Evolutionary conservation across 2,113 vertebrate species (phyloP), one percentile per base, ranked within the genome.

Genomic region (Pangasianodon hypophthalmus): DNA sequence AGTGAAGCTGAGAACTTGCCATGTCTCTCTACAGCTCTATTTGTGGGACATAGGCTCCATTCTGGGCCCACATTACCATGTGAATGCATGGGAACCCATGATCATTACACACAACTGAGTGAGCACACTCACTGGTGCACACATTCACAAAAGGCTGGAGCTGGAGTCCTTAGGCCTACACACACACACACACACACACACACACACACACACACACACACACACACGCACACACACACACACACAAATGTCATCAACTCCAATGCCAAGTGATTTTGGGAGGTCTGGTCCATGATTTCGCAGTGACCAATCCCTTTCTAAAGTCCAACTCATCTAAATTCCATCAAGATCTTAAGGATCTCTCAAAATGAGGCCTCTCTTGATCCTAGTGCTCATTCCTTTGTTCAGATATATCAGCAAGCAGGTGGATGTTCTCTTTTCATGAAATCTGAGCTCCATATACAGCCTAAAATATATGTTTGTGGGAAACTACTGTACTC

Each of bases 11-110:
- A 91, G 73, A 92, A 91, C 91, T 93, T 90, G 92, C 88, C 87
- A 87, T 26, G 73, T 85, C 75, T 75, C 83, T 93, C 90, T 46
- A 6, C 86, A 89, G 88, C 69, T 90, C 71, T 79, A 92, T 90
- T 87, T 88, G 50, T n/a, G 19, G 69, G 41, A 81, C 90, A 93
- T 79, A 94, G 89, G 84, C 92, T 90, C 93, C 91, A 94, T 94
- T 95, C 93, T 95, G 89, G 67, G 89, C 88, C 92, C 87, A 77
- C 90, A 95, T 96, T 96, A 95, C 92, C 96, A 96, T 96, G 93
- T 96, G 94, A 96, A 96, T 92, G 91, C 91, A 95, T 95, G 94
- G 92, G 94, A 96, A 94, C 92, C 93, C 90, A 90, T 90, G 86
- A 93, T 88, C 90, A 94, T 93, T 93, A 94, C 92, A 94, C 92